These are phyloP conservation scores for Leucozona laternaria DNA, from an alignment of 2,888 invertebrate species.

Conservation along the genomic window DNA sequence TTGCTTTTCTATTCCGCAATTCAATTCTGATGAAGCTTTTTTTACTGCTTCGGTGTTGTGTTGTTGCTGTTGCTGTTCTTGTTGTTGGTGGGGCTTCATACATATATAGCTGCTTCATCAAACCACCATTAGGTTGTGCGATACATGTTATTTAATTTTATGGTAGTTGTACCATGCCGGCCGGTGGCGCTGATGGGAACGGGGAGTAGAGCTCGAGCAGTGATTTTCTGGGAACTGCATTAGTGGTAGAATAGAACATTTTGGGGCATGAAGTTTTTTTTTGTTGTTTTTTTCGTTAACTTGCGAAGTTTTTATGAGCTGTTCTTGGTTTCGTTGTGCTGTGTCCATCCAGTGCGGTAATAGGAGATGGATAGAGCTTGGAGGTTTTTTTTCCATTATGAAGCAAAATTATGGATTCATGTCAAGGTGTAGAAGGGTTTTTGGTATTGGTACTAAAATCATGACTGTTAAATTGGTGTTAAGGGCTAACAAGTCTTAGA, in stretches of 20 bases:
- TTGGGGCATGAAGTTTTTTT: conserved; percentile 14
- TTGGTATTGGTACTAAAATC: not conserved
- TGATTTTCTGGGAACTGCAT: conserved; percentile 60
- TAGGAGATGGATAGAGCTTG: conserved; percentile 44
- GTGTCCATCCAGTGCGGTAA: conserved; percentile 42
- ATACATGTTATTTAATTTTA: conserved; percentile 50
- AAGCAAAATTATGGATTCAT: conserved; percentile 2
- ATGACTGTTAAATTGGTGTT: conserved; percentile 3
- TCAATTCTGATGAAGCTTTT: conserved; percentile 60
- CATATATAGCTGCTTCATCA: conserved; percentile 23
- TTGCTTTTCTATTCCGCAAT: conserved; percentile 59
- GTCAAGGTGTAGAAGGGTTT: conserved; percentile 16
- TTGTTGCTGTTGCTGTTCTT: not conserved
- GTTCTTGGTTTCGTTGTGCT: not conserved
- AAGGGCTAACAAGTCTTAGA: conserved; percentile 2
- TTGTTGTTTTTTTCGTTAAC: not conserved
- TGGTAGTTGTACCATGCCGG: conserved; percentile 38
- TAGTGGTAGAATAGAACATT: conserved; percentile 42
- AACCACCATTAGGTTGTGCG: conserved; percentile 28
- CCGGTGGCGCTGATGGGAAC: not conserved
- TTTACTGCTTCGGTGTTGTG: not conserved
- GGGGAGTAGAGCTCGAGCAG: conserved; percentile 20
- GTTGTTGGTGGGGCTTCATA: conserved; percentile 7
- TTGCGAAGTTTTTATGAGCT: conserved; percentile 17
- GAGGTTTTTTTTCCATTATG: conserved; percentile 8